Evolutionary conservation across 2,113 vertebrate genomes (phyloP).

Genomic region (Pelodiscus sinensis): DNA sequence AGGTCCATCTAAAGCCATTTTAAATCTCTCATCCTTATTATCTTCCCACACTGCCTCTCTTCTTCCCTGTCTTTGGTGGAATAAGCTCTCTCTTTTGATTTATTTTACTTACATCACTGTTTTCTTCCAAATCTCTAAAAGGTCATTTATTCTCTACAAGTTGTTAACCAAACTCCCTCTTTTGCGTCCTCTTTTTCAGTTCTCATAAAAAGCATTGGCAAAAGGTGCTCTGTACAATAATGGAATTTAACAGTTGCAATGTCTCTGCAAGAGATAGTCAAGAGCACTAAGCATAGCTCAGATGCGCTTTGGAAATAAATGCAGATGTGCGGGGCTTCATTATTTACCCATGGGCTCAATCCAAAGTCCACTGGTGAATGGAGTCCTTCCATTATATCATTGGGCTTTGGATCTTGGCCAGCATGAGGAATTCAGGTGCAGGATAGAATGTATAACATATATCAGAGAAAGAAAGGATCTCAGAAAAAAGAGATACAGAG

Average conservation of each 20-base stretch:
- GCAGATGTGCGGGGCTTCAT: not conserved
- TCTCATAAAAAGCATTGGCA: not conserved
- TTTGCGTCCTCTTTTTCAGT: not conserved
- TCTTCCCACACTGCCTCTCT: slow-evolving; percentile 39
- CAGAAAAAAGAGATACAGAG: not conserved
- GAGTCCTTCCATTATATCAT: rapidly evolving
- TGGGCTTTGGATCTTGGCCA: not conserved
- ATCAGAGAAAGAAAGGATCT: not conserved
- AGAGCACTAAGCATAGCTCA: not conserved
- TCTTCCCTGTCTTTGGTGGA: slow-evolving; percentile 23
- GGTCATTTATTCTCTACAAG: slow-evolving; percentile 44
- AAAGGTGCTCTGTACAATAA: not conserved
- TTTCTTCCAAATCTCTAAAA: slow-evolving; percentile 52
- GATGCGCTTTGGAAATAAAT: not conserved
- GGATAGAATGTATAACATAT: not conserved
- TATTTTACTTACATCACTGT: slow-evolving; percentile 16
- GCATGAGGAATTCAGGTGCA: not conserved
- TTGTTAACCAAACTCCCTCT: not conserved
- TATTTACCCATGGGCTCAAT: not conserved
- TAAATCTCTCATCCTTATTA: slow-evolving; percentile 52
- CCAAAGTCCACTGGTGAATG: not conserved
- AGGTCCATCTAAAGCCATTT: slow-evolving; percentile 56
- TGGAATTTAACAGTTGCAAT: not conserved
- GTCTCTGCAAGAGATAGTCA: not conserved
- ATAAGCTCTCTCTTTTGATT: slow-evolving; percentile 40